Evolutionary conservation across 1,140 invertebrate genomes (phyloP).

Genomic region (Agrypnia vestita): DNA sequence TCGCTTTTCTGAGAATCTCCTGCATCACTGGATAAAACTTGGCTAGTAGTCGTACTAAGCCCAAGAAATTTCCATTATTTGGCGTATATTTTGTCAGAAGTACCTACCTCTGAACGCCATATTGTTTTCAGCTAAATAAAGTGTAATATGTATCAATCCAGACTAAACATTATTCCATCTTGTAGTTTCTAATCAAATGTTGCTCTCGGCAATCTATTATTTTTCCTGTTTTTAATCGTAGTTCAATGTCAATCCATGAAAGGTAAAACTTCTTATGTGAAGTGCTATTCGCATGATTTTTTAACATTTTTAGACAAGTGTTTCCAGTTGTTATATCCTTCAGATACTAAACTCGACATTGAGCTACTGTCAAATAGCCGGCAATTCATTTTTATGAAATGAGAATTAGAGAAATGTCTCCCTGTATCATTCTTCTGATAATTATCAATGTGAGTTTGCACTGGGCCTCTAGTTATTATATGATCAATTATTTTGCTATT

Average conservation of each 20-base stretch:
- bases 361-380: conserved; percentile 39
- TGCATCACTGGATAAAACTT: no score
- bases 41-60: conserved; percentile 57
- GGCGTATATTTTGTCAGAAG: no score
- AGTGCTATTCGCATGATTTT: conserved; percentile 58
- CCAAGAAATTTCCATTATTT: no score
- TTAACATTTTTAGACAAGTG: conserved; percentile 30
- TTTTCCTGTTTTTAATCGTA: conserved; percentile 39
- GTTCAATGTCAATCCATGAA: conserved; percentile 26
- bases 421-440: conserved; percentile 57
- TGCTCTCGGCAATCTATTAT: conserved; percentile 7
- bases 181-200: conserved; percentile 3
- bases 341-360: no score
- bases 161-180: not conserved
- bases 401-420: conserved; percentile 59
- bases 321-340: conserved; percentile 35
- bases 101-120: no score
- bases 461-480: conserved; percentile 57
- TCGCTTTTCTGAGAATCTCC: no score
- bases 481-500: no score
- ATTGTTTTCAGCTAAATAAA: no score
- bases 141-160: not conserved
- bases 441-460: conserved; percentile 58
- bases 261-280: conserved; percentile 56
- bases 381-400: conserved; percentile 51